Percentiles rank a stretch among this genome's conserved stretches.
These are phyloP conservation scores for Arbacia lixula DNA, from an alignment of 53 echinoderm and acorn worm species.

Conservation along the genomic window DNA sequence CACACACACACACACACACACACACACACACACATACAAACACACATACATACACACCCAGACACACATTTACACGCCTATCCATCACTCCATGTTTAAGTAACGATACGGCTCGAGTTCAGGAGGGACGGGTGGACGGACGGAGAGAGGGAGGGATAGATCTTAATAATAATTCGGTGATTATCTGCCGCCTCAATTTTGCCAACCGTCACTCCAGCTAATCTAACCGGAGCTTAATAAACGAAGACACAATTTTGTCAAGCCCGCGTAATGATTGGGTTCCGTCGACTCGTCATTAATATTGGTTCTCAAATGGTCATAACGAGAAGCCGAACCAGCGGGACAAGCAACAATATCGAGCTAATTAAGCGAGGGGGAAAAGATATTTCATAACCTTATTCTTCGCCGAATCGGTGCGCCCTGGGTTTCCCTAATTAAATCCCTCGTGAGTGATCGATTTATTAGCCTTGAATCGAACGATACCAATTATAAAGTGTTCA, in stretches of 20 bases:
- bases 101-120: too few relatives aligned
- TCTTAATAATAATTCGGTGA: not conserved
- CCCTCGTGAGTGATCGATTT: slow-evolving; percentile 37
- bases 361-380: slow-evolving; percentile 44
- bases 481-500: slow-evolving; percentile 49
- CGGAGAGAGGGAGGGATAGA: too few relatives aligned
- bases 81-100: too few relatives aligned
- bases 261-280: not conserved
- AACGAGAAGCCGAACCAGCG: slow-evolving; percentile 13
- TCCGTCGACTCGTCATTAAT: not conserved
- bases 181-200: not conserved
- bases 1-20: too few relatives aligned
- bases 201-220: not conserved
- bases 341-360: slow-evolving; percentile 41
- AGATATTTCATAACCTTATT: slow-evolving; percentile 48
- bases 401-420: slow-evolving; percentile 14
- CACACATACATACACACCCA: too few relatives aligned
- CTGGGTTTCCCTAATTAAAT: slow-evolving; percentile 29
- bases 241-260: slow-evolving; percentile 18
- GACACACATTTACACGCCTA: too few relatives aligned
- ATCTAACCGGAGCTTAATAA: not conserved
- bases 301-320: slow-evolving; percentile 19
- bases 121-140: too few relatives aligned
- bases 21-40: too few relatives aligned
- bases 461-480: slow-evolving; percentile 50